phyloP scores from a whole-genome alignment of 2,888 invertebrate species.

The Caenorhabditis sp. region DNA sequence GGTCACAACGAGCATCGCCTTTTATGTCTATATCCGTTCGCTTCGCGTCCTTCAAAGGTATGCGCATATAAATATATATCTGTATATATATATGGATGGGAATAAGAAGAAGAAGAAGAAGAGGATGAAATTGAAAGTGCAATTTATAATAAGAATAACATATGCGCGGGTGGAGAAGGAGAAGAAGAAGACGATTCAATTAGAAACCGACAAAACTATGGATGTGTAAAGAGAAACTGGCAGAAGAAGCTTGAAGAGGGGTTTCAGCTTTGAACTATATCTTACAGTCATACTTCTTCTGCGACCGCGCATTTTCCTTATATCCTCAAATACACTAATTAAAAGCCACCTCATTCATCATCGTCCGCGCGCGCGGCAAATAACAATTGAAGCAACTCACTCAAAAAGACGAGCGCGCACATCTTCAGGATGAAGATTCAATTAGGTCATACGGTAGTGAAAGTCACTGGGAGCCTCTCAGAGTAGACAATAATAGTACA shows the following conservation, averaged over 20 bases:
- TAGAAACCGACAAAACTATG: conserved; percentile 19
- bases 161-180: conserved; percentile 25
- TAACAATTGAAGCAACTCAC: neutral
- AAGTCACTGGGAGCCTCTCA: neutral
- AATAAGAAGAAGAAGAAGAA: neutral
- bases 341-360: neutral
- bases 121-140: neutral
- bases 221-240: too few relatives aligned
- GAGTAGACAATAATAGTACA: too few relatives aligned
- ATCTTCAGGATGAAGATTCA: neutral
- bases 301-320: too few relatives aligned
- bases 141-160: conserved; percentile 5
- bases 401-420: neutral
- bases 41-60: neutral
- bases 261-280: too few relatives aligned
- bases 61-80: neutral
- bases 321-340: neutral
- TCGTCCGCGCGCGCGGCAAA: neutral
- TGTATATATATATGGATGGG: neutral
- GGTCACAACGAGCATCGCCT: neutral
- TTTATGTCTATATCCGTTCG: neutral
- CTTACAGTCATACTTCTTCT: too few relatives aligned
- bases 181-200: conserved; percentile 10
- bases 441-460: neutral
- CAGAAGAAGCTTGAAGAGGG: too few relatives aligned